A percentile compares a stretch with the other conserved stretches of the same genome.
phyloP scores from a whole-genome alignment of 2,888 invertebrate species.

The Aricia artaxerxes region DNA sequence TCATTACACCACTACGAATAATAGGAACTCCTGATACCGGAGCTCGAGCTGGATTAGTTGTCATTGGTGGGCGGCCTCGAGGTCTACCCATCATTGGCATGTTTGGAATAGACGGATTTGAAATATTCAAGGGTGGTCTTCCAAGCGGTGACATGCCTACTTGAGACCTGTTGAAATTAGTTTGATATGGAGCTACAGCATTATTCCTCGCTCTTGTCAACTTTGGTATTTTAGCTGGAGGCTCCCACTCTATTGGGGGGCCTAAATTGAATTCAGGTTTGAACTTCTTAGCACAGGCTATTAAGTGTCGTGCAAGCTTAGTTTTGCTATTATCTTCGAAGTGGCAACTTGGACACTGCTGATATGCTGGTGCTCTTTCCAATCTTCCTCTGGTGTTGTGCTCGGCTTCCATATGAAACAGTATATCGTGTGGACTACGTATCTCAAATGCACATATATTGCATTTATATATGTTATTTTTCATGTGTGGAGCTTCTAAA shows the following conservation, averaged over 20 bases:
- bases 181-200: conserved; percentile 69
- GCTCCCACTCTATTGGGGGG: conserved; percentile 95
- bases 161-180: conserved; percentile 74
- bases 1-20: conserved; percentile 83
- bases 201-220: conserved; percentile 69
- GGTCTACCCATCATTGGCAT: conserved; percentile 67
- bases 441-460: conserved; percentile 93
- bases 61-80: conserved; percentile 71
- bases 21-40: conserved; percentile 73
- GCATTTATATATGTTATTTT: conserved; percentile 92
- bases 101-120: conserved; percentile 53
- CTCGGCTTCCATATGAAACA: conserved; percentile 96
- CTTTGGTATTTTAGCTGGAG: conserved; percentile 95
- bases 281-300: conserved; percentile 95
- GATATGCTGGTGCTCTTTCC: conserved; percentile 93
- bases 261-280: conserved; percentile 93
- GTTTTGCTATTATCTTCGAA: conserved; percentile 97
- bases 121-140: conserved; percentile 60
- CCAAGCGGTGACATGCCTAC: conserved; percentile 69
- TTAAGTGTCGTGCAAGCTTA: conserved; percentile 92
- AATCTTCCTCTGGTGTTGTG: conserved; percentile 94
- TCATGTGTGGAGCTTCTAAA: conserved; percentile 95
- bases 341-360: conserved; percentile 96
- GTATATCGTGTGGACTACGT: conserved; percentile 92
- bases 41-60: conserved; percentile 54